These are phyloP conservation scores for Patella pellucida DNA, from an alignment of 2,888 invertebrate genomes.

Conservation along the genomic window DNA sequence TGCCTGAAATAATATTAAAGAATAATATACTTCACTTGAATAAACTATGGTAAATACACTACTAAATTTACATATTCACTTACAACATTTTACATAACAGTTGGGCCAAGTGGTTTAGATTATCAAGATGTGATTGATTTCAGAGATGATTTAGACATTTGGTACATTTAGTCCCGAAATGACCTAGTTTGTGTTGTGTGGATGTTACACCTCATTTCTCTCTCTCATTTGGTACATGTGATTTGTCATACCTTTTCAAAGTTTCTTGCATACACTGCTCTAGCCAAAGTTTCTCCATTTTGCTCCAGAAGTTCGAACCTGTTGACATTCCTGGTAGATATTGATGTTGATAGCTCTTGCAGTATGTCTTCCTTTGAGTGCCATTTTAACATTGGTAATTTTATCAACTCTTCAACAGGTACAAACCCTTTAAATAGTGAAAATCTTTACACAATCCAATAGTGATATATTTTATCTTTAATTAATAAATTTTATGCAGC, in stretches of 20 bases:
- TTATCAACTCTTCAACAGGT: conserved; percentile 48
- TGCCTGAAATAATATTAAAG: background rate
- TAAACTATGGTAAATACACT: background rate
- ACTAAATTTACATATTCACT: background rate
- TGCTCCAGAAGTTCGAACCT: conserved; percentile 53
- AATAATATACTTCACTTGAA: background rate
- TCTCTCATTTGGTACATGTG: too few species aligned
- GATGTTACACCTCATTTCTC: too few species aligned
- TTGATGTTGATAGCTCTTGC: conserved; percentile 46
- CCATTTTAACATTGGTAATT: conserved; percentile 47
- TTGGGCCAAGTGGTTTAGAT: background rate
- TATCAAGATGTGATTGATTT: too few species aligned
- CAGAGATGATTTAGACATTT: too few species aligned
- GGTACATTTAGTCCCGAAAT: too few species aligned
- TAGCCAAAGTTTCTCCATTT: conserved; percentile 45
- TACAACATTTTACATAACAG: background rate
- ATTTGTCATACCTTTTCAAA: conserved; percentile 53
- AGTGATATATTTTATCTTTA: too few species aligned
- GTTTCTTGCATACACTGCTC: conserved; percentile 58
- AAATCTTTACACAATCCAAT: too few species aligned
- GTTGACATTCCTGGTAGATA: conserved; percentile 46
- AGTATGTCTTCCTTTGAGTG: conserved; percentile 52
- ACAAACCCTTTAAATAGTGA: conserved; percentile 56
- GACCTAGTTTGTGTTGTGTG: too few species aligned
- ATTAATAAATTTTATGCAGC: too few species aligned